Evolutionary conservation across 2,797 vertebrate species (phyloP), one percentile per base, ranked within the genome.

Genomic region (Valencia hispanica): DNA sequence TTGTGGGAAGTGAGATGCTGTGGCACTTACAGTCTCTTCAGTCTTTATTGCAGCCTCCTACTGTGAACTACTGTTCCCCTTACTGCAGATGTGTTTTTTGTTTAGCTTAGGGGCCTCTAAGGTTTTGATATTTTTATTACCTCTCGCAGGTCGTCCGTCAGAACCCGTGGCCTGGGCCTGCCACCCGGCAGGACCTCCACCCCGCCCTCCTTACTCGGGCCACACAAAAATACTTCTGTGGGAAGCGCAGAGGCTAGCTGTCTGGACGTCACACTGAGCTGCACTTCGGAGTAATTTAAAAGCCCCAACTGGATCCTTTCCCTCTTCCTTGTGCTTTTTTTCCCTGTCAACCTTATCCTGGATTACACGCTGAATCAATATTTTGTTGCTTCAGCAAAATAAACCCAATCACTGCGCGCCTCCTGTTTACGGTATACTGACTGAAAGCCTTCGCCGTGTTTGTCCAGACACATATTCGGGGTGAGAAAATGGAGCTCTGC

Each of bases 261-360:
- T 96, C 95, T 95, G 95, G 94, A 94, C 93, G 94, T 96, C 95
- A 96, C 95, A 96, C 94, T 92, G 94, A 89, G 92, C 93, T 96
- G 94, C 95, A 94, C 94, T 95, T 88, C 71, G 55, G 89, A 79
- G 92, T 95, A 93, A 96, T 96, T 96, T 95, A 96, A 94, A 95
- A 94, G 92, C 87, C 95, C 94, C 92, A 7, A 84, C 86, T 93
- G 94, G 94, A 94, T 91, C 89, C 83, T 92, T 93, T 93, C 90
- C 91, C 82, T 55, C 85, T 90, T 92, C 70, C 87, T 84, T 90
- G 89, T 93, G 89, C 88, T 91, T 93, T 39, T 17, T 22, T 88
- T 88, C 79, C 92, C 91, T 89, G 86, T 89, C 87, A 81, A 92
- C 87, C 86, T 90, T 88, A 89, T 94, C 92, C 92, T 92, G 92